Percentiles rank a stretch among this genome's conserved stretches.
Evolutionary conservation across 2,113 vertebrate species (phyloP).

Genomic region (Anoura caudifer): DNA sequence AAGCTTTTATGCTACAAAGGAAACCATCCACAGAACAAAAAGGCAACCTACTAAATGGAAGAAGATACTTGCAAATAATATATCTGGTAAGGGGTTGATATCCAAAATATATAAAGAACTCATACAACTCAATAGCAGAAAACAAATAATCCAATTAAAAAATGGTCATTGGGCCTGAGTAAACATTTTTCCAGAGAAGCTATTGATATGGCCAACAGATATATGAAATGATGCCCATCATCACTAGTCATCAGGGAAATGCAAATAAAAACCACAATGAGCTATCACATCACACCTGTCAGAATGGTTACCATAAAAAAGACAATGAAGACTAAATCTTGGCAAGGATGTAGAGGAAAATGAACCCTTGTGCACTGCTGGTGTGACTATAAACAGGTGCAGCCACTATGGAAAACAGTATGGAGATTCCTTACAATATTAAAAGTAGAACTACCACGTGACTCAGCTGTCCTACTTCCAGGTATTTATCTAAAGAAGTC

Average conservation of each 20-base stretch:
- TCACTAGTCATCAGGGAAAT: not conserved
- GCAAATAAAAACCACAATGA: too few species aligned
- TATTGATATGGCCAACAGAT: not conserved
- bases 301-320: not conserved
- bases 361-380: not conserved
- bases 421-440: not conserved
- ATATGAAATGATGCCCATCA: not conserved
- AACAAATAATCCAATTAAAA: not conserved
- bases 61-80: not conserved
- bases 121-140: not conserved
- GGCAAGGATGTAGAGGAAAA: not conserved
- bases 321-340: not conserved
- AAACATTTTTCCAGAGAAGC: not conserved
- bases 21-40: not conserved
- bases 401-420: not conserved
- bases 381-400: not conserved
- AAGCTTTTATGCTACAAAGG: not conserved
- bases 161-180: too few species aligned
- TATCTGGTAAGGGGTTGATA: not conserved
- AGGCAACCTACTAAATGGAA: not conserved
- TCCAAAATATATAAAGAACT: not conserved
- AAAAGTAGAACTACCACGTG: too few species aligned
- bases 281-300: too few species aligned
- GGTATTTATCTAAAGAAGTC: not conserved
- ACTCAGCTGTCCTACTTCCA: not conserved